These are phyloP conservation scores for Taeniopygia guttata DNA, from an alignment of 2,797 vertebrate genomes.

Conservation along the genomic window DNA sequence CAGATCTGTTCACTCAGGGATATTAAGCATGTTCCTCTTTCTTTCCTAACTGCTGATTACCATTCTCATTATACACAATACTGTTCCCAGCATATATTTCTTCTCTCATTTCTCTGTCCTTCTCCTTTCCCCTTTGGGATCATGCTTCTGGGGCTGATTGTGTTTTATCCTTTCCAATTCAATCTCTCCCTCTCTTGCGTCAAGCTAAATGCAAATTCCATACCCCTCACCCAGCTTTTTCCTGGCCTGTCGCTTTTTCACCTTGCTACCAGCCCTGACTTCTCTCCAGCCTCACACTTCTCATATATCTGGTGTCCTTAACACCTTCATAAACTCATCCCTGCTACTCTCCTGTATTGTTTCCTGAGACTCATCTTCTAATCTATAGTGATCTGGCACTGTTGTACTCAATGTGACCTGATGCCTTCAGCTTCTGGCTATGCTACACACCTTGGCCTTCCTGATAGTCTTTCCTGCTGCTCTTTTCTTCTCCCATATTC, in stretches of 20 bases:
- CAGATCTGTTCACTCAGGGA: not conserved
- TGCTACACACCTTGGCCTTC: not conserved
- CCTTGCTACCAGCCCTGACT: not conserved
- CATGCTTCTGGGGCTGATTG: not conserved
- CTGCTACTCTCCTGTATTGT: not conserved
- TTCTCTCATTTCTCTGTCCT: not conserved
- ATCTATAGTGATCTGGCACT: not conserved
- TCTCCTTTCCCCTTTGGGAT: not conserved
- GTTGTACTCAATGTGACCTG: not conserved
- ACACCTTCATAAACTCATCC: not conserved
- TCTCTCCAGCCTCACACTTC: not conserved
- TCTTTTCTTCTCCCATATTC: not conserved
- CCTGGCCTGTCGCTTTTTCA: not conserved
- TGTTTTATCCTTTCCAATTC: not conserved
- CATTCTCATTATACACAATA: not conserved
- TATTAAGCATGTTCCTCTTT: not conserved
- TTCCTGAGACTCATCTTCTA: not conserved
- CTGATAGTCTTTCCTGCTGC: not conserved
- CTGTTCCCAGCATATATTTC: not conserved
- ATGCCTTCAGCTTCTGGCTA: not conserved
- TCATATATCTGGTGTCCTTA: not conserved
- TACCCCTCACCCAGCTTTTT: not conserved
- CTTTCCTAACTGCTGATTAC: not conserved
- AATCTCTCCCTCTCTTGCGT: not conserved
- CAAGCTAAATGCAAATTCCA: not conserved